Evolutionary conservation across 2,888 invertebrate species (phyloP).

Genomic region (Iselma pallidipennis): DNA sequence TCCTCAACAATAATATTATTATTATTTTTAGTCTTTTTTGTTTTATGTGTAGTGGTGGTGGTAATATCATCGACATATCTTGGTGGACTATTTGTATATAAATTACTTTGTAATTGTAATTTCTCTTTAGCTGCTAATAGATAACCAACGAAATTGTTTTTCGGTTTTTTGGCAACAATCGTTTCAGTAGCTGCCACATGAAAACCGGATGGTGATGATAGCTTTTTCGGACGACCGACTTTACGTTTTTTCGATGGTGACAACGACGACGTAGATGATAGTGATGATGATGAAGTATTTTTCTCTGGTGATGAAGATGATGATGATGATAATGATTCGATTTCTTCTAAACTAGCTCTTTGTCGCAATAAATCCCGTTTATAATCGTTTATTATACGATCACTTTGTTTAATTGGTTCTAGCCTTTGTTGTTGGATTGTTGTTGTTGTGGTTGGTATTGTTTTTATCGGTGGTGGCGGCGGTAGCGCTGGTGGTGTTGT

Average conservation of each 20-base stretch:
- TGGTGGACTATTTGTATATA: slow-evolving; percentile 61
- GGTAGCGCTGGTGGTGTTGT: slow-evolving; percentile 34
- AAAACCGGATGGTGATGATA: slow-evolving; percentile 59
- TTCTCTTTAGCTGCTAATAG: slow-evolving; percentile 68
- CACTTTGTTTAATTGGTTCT: slow-evolving; percentile 28
- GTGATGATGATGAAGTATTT: slow-evolving; percentile 11
- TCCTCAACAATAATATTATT: slow-evolving; percentile 38
- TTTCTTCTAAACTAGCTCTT: slow-evolving; percentile 9
- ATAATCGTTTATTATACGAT: slow-evolving; percentile 23
- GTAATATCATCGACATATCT: slow-evolving; percentile 52
- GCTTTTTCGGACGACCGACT: slow-evolving; percentile 79
- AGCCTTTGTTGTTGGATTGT: slow-evolving; percentile 29
- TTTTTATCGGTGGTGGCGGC: too few species aligned
- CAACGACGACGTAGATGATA: slow-evolving; percentile 20
- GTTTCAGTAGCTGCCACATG: slow-evolving; percentile 73
- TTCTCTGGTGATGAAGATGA: slow-evolving; percentile 34
- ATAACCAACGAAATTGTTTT: slow-evolving; percentile 68
- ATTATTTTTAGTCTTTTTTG: slow-evolving; percentile 44
- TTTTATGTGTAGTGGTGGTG: slow-evolving; percentile 34
- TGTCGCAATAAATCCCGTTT: slow-evolving; percentile 20
- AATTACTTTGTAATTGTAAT: slow-evolving; percentile 57
- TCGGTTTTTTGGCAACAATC: slow-evolving; percentile 80
- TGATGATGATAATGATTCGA: slow-evolving; percentile 17
- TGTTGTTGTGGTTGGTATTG: slow-evolving; percentile 22
- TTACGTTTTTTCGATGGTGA: slow-evolving; percentile 75